Conservation (phyloP, 2,888 invertebrate genomes). For the Tipula helvola region DNA sequence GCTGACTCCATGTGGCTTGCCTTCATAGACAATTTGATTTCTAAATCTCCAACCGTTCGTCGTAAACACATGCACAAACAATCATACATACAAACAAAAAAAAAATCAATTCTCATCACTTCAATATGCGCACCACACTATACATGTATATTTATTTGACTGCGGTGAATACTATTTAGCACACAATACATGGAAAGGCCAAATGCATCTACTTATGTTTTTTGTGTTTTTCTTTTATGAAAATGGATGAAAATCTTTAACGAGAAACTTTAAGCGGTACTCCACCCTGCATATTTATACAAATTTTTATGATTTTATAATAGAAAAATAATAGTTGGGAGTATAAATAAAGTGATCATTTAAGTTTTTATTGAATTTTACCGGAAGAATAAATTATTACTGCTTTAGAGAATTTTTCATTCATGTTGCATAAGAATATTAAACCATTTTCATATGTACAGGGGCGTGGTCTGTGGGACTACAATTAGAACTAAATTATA, state of each 20-base stretch:
- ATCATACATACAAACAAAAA: not conserved
- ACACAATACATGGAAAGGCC: not conserved
- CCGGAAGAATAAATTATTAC: not conserved
- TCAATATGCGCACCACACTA: not conserved
- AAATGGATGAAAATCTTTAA: not conserved
- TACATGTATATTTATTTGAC: not conserved
- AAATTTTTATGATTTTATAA: not conserved
- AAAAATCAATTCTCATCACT: not conserved
- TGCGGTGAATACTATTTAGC: not conserved
- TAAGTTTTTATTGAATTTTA: not conserved
- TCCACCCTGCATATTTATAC: not conserved
- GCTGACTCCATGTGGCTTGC: not conserved
- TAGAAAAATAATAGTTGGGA: not conserved
- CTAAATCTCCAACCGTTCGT: not conserved
- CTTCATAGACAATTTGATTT: not conserved
- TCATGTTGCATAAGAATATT: not conserved
- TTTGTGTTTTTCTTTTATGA: not conserved
- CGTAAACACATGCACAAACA: not conserved
- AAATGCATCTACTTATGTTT: too few species aligned
- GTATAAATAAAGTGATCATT: not conserved
- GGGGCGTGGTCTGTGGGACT: not conserved
- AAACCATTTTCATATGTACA: not conserved
- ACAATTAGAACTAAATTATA: not conserved
- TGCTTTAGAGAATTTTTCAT: not conserved
- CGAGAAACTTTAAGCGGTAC: not conserved